phyloP scores from a whole-genome alignment of 2,113 vertebrate genomes.

The Gobius niger region DNA sequence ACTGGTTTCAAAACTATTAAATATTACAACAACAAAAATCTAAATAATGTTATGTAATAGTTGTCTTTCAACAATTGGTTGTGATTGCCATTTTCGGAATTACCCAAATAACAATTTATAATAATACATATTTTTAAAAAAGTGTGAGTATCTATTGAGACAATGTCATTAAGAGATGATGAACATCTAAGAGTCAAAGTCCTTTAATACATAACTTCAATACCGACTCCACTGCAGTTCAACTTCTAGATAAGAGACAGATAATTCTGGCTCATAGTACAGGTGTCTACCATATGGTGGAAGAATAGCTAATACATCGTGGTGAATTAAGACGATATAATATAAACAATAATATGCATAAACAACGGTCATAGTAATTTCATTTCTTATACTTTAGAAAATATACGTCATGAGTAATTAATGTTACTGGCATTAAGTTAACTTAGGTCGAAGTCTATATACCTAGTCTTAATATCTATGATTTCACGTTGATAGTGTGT shows the following conservation, averaged over 20 bases:
- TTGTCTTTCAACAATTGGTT: too few relatives aligned
- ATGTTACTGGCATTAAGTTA: neutral
- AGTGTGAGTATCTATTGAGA: neutral
- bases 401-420: neutral
- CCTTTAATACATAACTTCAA: conserved; percentile 9
- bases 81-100: too few relatives aligned
- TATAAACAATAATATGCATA: neutral
- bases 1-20: too few relatives aligned
- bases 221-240: neutral
- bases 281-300: neutral
- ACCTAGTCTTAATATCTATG: too few relatives aligned
- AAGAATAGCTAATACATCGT: neutral
- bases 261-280: neutral
- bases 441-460: too few relatives aligned
- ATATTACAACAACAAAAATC: too few relatives aligned
- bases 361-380: neutral
- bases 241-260: neutral
- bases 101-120: too few relatives aligned
- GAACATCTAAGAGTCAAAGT: conserved; percentile 15
- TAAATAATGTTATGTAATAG: too few relatives aligned
- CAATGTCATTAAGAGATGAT: neutral
- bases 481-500: neutral
- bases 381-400: neutral
- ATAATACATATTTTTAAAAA: too few relatives aligned
- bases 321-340: neutral